phyloP scores from a whole-genome alignment of 2,888 invertebrate genomes.

The Cataglyphis albicans region DNA sequence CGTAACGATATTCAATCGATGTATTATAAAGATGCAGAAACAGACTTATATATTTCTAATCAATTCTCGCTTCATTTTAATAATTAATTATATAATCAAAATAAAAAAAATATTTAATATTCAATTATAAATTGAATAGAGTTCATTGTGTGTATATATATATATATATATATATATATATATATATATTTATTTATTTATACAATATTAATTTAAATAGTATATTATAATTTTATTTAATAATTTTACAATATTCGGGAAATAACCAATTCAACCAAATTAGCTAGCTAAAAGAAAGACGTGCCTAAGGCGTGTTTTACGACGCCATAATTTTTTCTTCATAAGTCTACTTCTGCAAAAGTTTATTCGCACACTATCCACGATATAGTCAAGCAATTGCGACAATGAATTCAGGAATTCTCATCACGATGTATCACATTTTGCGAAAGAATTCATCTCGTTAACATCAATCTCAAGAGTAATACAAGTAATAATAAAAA shows the following conservation, averaged over 20 bases:
- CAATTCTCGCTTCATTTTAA: not conserved
- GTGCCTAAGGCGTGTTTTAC: not conserved
- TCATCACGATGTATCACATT: not conserved
- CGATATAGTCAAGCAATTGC: not conserved
- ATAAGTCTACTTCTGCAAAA: not conserved
- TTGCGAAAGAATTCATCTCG: not conserved
- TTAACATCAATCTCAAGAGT: not conserved
- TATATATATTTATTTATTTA: not conserved
- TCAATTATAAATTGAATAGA: not conserved
- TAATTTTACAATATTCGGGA: not conserved
- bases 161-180: too few species aligned
- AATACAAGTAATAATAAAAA: not conserved
- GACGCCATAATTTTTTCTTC: not conserved
- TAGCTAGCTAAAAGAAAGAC: not conserved
- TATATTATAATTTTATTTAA: not conserved
- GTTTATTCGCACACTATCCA: not conserved
- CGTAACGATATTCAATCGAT: not conserved
- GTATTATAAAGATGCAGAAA: slow-evolving; percentile 7
- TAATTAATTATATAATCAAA: slow-evolving; percentile 2
- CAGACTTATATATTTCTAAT: not conserved
- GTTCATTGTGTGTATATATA: not conserved
- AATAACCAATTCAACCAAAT: not conserved
- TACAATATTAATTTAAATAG: not conserved
- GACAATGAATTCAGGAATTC: not conserved
- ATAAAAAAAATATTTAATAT: not conserved